Base-by-base conservation (phyloP, 2,888 invertebrate genomes). In the Carcina quercana region DNA sequence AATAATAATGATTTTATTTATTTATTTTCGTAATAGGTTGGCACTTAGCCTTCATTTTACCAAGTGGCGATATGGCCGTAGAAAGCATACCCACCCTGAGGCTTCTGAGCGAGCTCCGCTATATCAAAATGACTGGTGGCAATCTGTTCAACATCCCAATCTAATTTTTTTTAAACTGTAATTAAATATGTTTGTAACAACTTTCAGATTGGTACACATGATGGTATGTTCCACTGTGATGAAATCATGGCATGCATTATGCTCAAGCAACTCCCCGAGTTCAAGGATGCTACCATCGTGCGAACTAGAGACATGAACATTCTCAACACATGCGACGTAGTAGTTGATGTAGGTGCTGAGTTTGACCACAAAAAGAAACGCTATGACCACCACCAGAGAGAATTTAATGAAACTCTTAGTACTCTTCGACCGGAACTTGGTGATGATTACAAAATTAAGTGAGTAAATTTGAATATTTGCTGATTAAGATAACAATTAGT, bases 331-430 rank as follows among this genome's bases (percentile, higher is more conserved):
- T 98, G 98, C 74, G 95, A 98, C 59, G 89, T 98, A 45, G 95
- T 99, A 0, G 92, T 99, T 0, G 98, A 99, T 79, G 97, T 98
- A 3, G 98, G 98, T 2, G 92, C 89, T 1, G 87, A 87, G 10
- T 99, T 93, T 68, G 89, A 97, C 68, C 92, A 91, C 32, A 75
- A 79, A 0, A 89, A 66, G 35, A 87, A 91, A 39, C 86, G 92
- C 40, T 99, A 93, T 70, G 99, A 99, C 67, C 99, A 99, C 69
- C 99, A 99, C 67, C 98, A 99, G 75, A 87, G 89, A 35, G 86
- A 86, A 11, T 95, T 95, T 52, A 73, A 74, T 24, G 88, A 90
- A 26, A 89, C 91, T 0, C 72, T 94, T 22, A 89, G 89, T 38
- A 80, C 87, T 0, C 51, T 94, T 8, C 71, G 78, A 4, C 90